These are phyloP conservation scores for Hesperia comma DNA, from an alignment of 2,888 invertebrate genomes.

Conservation along the genomic window DNA sequence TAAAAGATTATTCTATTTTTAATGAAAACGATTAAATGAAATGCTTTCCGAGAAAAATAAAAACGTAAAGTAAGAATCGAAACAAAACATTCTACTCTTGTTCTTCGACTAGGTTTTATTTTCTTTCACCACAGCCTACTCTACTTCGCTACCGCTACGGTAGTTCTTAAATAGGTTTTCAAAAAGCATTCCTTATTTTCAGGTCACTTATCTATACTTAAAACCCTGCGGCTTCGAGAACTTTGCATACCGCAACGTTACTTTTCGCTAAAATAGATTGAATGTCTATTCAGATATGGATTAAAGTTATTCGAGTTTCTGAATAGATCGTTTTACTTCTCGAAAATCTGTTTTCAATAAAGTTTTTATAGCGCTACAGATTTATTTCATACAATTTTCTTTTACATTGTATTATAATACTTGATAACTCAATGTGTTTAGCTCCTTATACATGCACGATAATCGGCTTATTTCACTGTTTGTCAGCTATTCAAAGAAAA, in stretches of 20 bases:
- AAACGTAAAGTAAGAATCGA: slow-evolving; percentile 8
- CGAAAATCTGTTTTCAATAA: slow-evolving; percentile 29
- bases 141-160: slow-evolving; percentile 5
- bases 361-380: slow-evolving; percentile 15
- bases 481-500: slow-evolving; percentile 3
- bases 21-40: slow-evolving; percentile 21
- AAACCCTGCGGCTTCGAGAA: slow-evolving; percentile 10
- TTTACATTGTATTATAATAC: slow-evolving; percentile 4
- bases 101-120: slow-evolving; percentile 21
- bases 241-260: slow-evolving; percentile 13
- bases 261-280: slow-evolving; percentile 18
- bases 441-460: background rate
- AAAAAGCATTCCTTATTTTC: slow-evolving; percentile 25
- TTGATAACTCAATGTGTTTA: background rate
- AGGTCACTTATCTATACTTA: slow-evolving; percentile 19
- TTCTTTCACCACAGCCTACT: slow-evolving; percentile 16
- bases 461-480: slow-evolving; percentile 6
- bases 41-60: slow-evolving; percentile 21
- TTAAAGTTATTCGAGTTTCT: slow-evolving; percentile 22
- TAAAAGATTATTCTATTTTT: slow-evolving; percentile 13
- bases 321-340: slow-evolving; percentile 26
- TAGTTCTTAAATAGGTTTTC: slow-evolving; percentile 23
- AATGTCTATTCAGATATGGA: slow-evolving; percentile 26
- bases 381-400: slow-evolving; percentile 15
- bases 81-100: slow-evolving; percentile 25